phyloP scores from a whole-genome alignment of 2,113 vertebrate species.

The Picathartes gymnocephalus region DNA sequence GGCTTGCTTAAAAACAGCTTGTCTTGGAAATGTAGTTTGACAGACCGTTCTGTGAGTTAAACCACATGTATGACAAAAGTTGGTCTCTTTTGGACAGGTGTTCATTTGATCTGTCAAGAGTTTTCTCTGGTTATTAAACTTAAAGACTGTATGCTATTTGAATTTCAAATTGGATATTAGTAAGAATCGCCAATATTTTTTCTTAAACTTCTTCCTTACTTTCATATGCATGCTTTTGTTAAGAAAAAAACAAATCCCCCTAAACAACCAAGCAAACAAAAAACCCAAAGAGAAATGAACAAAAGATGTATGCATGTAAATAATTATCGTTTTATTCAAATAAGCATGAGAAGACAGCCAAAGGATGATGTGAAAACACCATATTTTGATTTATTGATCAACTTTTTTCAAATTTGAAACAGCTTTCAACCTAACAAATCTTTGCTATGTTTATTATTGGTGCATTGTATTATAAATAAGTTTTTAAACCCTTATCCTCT shows the following conservation, averaged over 20 bases:
- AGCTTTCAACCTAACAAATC: not conserved
- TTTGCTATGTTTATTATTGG: not conserved
- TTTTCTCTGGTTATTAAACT: not conserved
- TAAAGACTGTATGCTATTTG: not conserved
- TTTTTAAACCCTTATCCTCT: not conserved
- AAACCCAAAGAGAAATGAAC: not conserved
- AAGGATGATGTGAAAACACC: not conserved
- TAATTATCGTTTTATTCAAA: not conserved
- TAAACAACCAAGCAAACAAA: not conserved
- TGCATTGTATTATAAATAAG: not conserved
- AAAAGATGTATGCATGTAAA: not conserved
- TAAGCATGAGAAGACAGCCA: accelerated
- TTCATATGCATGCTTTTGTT: not conserved
- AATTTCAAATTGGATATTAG: not conserved
- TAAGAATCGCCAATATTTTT: not conserved
- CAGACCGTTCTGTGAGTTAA: not conserved
- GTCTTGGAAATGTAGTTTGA: not conserved
- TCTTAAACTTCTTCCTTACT: not conserved
- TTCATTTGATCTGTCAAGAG: not conserved
- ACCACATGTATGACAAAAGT: not conserved
- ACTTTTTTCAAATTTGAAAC: not conserved
- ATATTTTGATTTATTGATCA: not conserved
- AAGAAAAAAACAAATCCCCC: not conserved
- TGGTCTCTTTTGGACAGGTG: not conserved
- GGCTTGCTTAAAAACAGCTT: not conserved